Percentiles rank a stretch among this genome's conserved stretches.
Evolutionary conservation across 92 coral and sea anemone genomes (phyloP).

Genomic region (Desmophyllum pertusum): DNA sequence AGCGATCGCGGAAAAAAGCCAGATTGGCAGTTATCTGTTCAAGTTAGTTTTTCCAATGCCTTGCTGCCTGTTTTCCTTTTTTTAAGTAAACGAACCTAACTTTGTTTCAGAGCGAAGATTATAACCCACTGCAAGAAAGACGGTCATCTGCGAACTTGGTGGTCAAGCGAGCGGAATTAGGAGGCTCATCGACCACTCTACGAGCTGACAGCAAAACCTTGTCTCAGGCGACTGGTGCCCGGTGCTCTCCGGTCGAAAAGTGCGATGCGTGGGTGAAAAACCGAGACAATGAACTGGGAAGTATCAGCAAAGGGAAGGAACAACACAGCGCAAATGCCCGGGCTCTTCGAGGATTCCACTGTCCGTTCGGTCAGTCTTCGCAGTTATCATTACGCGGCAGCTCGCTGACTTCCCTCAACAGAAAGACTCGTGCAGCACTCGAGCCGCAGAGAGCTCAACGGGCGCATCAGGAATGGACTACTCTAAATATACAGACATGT

Average conservation of each 20-base stretch:
- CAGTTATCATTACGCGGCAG: constrained; percentile 25
- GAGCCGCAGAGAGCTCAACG: constrained; percentile 12
- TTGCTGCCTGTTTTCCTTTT: not conserved
- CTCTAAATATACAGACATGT: constrained; percentile 88
- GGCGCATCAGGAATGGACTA: constrained; percentile 58
- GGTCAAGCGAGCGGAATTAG: constrained; percentile 24
- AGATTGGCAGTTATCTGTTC: not conserved
- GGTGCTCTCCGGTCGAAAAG: constrained; percentile 45
- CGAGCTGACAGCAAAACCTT: constrained; percentile 33
- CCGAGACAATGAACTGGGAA: constrained; percentile 55
- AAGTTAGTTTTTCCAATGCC: not conserved
- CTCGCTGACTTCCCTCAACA: constrained; percentile 20
- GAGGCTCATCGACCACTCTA: constrained; percentile 1
- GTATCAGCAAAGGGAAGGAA: constrained; percentile 29
- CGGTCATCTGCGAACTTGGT: constrained; percentile 35
- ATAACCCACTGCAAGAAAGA: constrained; percentile 16
- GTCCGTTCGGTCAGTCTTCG: not conserved
- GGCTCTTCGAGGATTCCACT: not conserved
- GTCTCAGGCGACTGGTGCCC: constrained; percentile 1
- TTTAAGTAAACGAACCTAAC: not conserved
- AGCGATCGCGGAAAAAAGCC: not conserved
- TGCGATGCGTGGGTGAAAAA: constrained; percentile 64
- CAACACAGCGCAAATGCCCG: constrained; percentile 6
- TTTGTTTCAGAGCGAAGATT: constrained; percentile 13
- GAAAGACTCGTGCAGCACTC: constrained; percentile 26